phyloP scores from a whole-genome alignment of 2,113 vertebrate species.

The Strigops habroptila region DNA sequence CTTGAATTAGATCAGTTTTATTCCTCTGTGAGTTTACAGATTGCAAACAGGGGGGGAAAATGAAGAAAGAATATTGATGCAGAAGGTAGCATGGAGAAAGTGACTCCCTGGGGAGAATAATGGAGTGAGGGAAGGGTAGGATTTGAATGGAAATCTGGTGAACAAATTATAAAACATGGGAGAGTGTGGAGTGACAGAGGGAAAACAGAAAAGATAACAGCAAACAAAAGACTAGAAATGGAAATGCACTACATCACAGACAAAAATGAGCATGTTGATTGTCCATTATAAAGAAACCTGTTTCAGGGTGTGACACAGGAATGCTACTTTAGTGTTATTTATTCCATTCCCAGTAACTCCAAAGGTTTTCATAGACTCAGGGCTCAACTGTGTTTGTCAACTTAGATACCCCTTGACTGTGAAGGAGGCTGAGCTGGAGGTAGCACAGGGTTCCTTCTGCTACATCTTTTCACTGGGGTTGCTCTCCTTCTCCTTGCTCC shows the following conservation, averaged over 20 bases:
- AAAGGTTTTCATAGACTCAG: not conserved
- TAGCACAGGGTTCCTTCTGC: not conserved
- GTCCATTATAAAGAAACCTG: not conserved
- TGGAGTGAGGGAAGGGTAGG: not conserved
- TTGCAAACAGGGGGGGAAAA: not conserved
- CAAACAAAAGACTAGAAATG: not conserved
- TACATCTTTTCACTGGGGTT: not conserved
- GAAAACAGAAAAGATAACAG: not conserved
- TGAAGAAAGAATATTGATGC: not conserved
- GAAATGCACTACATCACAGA: not conserved
- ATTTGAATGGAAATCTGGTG: not conserved
- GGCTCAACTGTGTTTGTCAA: rapidly evolving
- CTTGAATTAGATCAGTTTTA: not conserved
- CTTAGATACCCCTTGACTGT: not conserved
- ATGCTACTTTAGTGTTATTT: not conserved
- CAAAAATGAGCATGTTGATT: not conserved
- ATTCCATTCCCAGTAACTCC: not conserved
- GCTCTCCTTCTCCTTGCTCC: not conserved
- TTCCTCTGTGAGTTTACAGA: not conserved
- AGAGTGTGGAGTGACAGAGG: not conserved
- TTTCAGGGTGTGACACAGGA: not conserved
- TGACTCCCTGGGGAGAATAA: not conserved
- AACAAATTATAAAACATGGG: not conserved
- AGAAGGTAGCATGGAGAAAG: not conserved
- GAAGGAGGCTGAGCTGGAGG: not conserved